phyloP scores from a whole-genome alignment of 2,888 invertebrate species.

The Platycnemis pennipes region DNA sequence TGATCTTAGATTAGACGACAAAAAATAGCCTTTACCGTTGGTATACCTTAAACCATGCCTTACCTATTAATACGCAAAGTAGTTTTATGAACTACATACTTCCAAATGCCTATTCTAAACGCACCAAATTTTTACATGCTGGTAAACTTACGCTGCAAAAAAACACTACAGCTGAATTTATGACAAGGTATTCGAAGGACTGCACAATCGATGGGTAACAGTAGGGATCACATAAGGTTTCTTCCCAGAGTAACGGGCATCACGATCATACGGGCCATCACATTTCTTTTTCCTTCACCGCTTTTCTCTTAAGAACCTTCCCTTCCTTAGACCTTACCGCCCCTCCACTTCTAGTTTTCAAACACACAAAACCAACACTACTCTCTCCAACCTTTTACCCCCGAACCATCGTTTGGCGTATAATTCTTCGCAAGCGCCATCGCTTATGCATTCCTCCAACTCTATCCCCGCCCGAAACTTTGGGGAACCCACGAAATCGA shows the following conservation, averaged over 20 bases:
- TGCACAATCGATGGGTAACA: background rate
- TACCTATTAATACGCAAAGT: too few relatives aligned
- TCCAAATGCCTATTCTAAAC: too few relatives aligned
- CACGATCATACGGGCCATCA: background rate
- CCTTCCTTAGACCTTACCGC: background rate
- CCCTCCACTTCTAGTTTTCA: background rate
- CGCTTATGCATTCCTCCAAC: slow-evolving; percentile 46
- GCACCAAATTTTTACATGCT: too few relatives aligned
- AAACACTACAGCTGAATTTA: background rate
- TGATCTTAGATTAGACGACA: too few relatives aligned
- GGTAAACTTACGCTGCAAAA: too few relatives aligned
- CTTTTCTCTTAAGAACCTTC: background rate
- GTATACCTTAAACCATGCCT: too few relatives aligned
- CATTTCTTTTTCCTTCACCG: background rate
- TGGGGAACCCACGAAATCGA: background rate
- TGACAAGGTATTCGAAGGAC: background rate
- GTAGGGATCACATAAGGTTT: background rate
- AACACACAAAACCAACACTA: background rate
- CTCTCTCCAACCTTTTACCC: background rate
- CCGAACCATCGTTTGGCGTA: slow-evolving; percentile 48
- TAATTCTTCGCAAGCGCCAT: slow-evolving; percentile 51
- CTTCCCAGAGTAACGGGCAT: background rate
- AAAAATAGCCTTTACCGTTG: too few relatives aligned
- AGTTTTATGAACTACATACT: too few relatives aligned
- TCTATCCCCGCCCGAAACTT: background rate